These are phyloP conservation scores for Cartodere bifasciata DNA, from an alignment of 2,888 invertebrate species.

Conservation along the genomic window DNA sequence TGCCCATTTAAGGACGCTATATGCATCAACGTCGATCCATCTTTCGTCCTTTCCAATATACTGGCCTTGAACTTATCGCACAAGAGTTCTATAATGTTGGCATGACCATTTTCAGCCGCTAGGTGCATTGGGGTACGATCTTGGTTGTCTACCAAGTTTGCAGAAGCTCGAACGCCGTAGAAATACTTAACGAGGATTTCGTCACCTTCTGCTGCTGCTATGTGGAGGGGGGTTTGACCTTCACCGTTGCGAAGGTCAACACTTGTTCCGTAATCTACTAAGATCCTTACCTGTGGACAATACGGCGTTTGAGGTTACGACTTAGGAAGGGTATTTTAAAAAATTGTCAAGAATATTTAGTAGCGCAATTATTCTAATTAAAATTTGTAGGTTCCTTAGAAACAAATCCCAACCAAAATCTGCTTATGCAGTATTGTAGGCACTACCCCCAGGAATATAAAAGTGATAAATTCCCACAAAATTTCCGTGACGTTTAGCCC, in stretches of 20 bases:
- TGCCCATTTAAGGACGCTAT: conserved; percentile 95
- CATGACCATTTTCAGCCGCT: conserved; percentile 96
- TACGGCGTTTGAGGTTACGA: too few species aligned
- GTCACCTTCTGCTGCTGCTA: conserved; percentile 92
- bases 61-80: conserved; percentile 98
- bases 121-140: conserved; percentile 96
- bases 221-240: conserved; percentile 89
- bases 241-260: conserved; percentile 89
- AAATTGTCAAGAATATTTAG: too few species aligned
- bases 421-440: too few species aligned
- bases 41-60: conserved; percentile 90
- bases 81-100: conserved; percentile 85
- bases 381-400: too few species aligned
- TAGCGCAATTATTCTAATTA: too few species aligned
- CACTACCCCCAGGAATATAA: too few species aligned
- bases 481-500: too few species aligned
- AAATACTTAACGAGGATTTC: conserved; percentile 91
- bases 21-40: conserved; percentile 97
- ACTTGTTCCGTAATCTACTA: conserved; percentile 84
- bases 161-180: conserved; percentile 87
- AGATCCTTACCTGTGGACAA: conserved; percentile 57
- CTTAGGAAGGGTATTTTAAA: too few species aligned
- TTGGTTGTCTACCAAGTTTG: conserved; percentile 88
- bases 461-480: too few species aligned
- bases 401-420: too few species aligned